Evolutionary conservation across 2,888 invertebrate genomes (phyloP), one percentile per base, ranked within the genome.

Genomic region (Hypena proboscidalis): DNA sequence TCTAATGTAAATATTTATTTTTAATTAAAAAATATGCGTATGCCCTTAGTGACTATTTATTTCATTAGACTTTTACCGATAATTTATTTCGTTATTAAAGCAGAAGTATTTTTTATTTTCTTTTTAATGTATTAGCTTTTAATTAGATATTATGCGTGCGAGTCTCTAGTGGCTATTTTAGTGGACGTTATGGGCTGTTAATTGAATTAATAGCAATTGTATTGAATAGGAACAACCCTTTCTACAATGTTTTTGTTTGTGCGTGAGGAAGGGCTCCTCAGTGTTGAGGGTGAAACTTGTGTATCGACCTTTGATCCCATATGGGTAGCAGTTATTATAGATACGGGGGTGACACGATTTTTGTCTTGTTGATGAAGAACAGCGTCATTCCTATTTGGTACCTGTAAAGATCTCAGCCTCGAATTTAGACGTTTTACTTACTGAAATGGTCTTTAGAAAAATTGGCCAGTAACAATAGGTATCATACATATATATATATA

Each of bases 111-210:
- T 21, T 43, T 22, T 13, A 6, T 32, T 37, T 39, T 39, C 10
- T 17, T 27, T 37, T 43, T 32, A 32, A 33, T 27, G 32, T 29
- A 42, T 35, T 42, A 25, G 30, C 20, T 44, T 44, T 44, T 19
- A 33, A 33, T 39, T 32, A 19, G 20, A 14, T n/a, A 37, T 38
- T 38, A 23, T 27, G 11, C 4, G 7, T 14, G 5, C 13, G 9
- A 3, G 11, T 26, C 30, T 17, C 29, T 10, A 11, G 5, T 19
- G 37, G n/a, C 22, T n/a, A 22, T 20, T 11, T 3, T 5, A 10
- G 26, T 26, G 15, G 10, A 19, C 20, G 13, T 17, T 8, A 23
- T 25, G 14, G 26, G n/a, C n/a, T 26, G 29, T 29, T 15, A 26
- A 29, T 29, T 4, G 29, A n/a, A 17, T 5, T 30, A 14, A 33